Conservation (phyloP, 2,113 vertebrate species). For the Anthoscopus minutus region DNA sequence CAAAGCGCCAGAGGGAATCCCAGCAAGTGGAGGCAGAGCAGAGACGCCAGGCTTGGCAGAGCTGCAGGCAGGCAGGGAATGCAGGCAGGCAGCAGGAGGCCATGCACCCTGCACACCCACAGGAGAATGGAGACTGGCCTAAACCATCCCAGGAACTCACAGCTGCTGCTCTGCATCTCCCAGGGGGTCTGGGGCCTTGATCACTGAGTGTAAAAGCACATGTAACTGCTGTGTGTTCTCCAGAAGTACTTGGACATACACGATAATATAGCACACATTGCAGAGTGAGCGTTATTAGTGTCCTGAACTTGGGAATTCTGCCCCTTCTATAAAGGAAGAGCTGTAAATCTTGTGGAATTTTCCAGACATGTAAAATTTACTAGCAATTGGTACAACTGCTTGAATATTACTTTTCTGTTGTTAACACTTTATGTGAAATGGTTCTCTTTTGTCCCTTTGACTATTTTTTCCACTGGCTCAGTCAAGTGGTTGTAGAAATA, state of each 20-base stretch:
- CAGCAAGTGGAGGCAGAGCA: accelerated
- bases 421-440: background rate
- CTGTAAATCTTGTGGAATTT: background rate
- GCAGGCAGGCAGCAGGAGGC: background rate
- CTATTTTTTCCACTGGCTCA: background rate
- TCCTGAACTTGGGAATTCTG: background rate
- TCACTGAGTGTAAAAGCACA: background rate
- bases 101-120: accelerated
- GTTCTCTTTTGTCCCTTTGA: background rate
- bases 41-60: accelerated
- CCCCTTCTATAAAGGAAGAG: background rate
- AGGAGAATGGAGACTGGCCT: background rate
- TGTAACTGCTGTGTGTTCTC: background rate
- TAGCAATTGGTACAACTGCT: background rate
- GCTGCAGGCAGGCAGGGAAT: background rate
- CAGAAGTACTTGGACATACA: accelerated
- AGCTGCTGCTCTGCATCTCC: background rate
- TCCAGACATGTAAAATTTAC: background rate
- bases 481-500: background rate
- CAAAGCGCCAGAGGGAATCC: background rate
- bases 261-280: background rate
- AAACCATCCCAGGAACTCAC: background rate
- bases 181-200: background rate
- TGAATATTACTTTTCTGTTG: background rate
- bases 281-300: background rate